These are phyloP conservation scores for Liopterus haemorrhoidalis DNA, from an alignment of 2,888 invertebrate genomes.

Conservation along the genomic window DNA sequence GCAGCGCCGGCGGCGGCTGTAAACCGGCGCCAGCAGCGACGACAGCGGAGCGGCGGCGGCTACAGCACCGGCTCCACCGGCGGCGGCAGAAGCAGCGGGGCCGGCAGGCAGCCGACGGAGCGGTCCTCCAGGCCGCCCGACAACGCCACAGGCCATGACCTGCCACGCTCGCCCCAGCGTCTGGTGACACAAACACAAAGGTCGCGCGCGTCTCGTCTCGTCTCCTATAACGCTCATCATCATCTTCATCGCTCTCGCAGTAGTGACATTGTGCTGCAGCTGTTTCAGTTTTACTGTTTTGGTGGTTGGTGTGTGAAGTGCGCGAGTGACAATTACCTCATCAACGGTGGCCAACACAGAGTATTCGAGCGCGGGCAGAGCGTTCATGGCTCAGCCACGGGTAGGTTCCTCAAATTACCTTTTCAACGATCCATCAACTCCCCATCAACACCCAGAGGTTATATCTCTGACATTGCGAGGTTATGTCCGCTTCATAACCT, in stretches of 20 bases:
- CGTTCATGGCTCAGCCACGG: constrained; percentile 87
- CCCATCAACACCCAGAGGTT: constrained; percentile 33
- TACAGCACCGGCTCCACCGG: constrained; percentile 24
- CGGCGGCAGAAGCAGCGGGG: constrained; percentile 25
- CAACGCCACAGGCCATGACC: no score
- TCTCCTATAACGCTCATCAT: not conserved
- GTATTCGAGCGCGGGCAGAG: constrained; percentile 63
- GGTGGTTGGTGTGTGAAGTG: constrained; percentile 29
- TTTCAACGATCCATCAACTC: constrained; percentile 34
- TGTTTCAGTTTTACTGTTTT: constrained; percentile 10
- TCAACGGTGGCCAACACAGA: constrained; percentile 53
- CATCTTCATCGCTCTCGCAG: constrained; percentile 2
- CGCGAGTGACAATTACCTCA: constrained; percentile 41
- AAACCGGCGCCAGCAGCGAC: no score
- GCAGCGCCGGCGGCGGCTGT: no score
- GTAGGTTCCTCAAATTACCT: constrained; percentile 53
- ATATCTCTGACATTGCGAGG: no score
- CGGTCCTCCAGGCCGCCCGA: constrained; percentile 53
- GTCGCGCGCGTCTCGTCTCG: not conserved
- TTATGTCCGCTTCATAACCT: no score
- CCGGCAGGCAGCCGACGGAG: constrained; percentile 52
- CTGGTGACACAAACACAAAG: not conserved
- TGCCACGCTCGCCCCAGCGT: constrained; percentile 13
- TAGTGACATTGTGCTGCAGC: constrained; percentile 3
- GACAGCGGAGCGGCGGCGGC: constrained; percentile 25